Conservation (phyloP, 2,113 vertebrate genomes). For the Syngnathus scovelli region DNA sequence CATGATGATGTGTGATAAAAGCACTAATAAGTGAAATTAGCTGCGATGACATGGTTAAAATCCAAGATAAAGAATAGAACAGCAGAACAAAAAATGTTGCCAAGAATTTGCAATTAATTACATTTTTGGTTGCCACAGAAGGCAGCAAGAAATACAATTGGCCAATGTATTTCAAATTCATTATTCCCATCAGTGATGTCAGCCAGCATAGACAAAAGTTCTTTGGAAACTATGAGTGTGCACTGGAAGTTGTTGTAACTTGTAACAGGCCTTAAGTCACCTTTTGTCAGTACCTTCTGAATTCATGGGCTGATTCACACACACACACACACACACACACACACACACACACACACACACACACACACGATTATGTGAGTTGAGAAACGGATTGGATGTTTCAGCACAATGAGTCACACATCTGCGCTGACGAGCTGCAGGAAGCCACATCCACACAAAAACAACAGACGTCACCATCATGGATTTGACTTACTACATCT, state of each 20-base stretch:
- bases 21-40: background rate
- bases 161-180: constrained; percentile 32
- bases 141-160: background rate
- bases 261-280: constrained; percentile 15
- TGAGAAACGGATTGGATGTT: constrained; percentile 11
- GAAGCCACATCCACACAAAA: background rate
- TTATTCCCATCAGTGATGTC: constrained; percentile 35
- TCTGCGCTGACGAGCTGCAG: background rate
- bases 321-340: no score
- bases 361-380: constrained; percentile 13
- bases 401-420: constrained; percentile 15
- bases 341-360: no score
- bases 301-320: constrained; percentile 30
- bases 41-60: background rate
- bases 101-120: background rate
- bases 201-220: constrained; percentile 13
- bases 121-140: background rate
- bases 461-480: background rate
- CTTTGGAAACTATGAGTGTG: constrained; percentile 9
- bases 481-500: background rate
- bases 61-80: background rate
- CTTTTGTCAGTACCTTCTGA: constrained; percentile 15
- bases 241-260: constrained; percentile 27
- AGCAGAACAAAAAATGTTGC: background rate
- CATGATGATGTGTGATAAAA: background rate